A percentile compares a stretch with the other conserved stretches of the same genome.
Conservation (phyloP, 2,888 invertebrate species). For the Clivina fossor region DNA sequence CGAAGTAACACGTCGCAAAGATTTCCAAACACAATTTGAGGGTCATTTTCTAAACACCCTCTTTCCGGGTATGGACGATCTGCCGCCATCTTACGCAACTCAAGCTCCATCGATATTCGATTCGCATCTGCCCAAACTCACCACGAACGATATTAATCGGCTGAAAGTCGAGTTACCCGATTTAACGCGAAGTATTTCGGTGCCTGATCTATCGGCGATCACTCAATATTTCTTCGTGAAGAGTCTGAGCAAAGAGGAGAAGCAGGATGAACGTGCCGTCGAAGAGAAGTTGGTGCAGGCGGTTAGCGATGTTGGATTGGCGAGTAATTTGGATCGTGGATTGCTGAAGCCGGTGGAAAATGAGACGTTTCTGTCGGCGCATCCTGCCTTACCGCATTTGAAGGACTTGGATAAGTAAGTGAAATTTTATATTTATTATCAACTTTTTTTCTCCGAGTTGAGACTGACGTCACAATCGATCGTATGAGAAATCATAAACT, state of each 20-base stretch:
- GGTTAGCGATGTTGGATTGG: constrained; percentile 50
- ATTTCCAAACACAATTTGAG: constrained; percentile 76
- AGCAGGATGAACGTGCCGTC: constrained; percentile 45
- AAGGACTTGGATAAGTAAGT: constrained; percentile 52
- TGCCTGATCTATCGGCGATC: constrained; percentile 69
- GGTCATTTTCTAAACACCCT: constrained; percentile 82
- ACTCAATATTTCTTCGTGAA: constrained; percentile 66
- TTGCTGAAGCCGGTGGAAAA: constrained; percentile 50
- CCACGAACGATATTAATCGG: constrained; percentile 62
- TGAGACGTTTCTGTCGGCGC: constrained; percentile 47
- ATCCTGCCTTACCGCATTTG: constrained; percentile 48
- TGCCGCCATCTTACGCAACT: constrained; percentile 78
- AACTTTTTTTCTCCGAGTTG: constrained; percentile 19
- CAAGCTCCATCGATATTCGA: constrained; percentile 79
- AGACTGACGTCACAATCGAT: no score
- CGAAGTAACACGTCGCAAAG: constrained; percentile 76
- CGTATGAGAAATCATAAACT: no score
- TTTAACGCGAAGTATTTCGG: constrained; percentile 63
- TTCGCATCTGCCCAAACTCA: constrained; percentile 67
- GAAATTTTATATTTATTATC: constrained; percentile 17
- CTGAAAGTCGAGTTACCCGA: constrained; percentile 69
- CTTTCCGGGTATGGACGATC: constrained; percentile 89
- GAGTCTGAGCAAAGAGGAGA: constrained; percentile 40
- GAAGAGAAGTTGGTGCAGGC: constrained; percentile 51
- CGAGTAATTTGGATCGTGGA: constrained; percentile 51